Evolutionary conservation across 2,113 vertebrate genomes (phyloP).

Genomic region (Cottus gobio): DNA sequence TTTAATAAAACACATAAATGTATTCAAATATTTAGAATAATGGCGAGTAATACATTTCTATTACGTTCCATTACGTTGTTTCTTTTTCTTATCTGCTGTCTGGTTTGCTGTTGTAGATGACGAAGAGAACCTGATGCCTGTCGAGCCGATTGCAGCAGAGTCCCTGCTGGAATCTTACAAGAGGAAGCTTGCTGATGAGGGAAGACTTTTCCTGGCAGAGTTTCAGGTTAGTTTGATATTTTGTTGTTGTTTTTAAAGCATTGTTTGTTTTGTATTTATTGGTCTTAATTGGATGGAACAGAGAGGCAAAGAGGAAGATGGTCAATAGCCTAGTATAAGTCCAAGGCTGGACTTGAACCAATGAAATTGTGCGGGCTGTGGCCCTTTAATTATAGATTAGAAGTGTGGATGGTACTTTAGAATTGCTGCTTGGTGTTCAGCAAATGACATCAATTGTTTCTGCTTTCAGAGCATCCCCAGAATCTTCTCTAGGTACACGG

Average conservation of each 20-base stretch:
- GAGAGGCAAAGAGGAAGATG: not conserved
- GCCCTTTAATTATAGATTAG: not conserved
- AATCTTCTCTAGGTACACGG: slow-evolving; percentile 88
- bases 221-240: slow-evolving; percentile 88
- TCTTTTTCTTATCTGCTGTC: not conserved
- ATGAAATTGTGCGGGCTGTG: not conserved
- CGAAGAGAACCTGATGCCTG: slow-evolving; percentile 85
- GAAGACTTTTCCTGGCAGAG: slow-evolving; percentile 93
- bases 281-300: not conserved
- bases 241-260: not conserved
- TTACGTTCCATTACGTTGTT: not conserved
- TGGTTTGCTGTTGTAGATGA: slow-evolving; percentile 78
- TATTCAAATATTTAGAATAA: not conserved
- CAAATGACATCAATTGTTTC: not conserved
- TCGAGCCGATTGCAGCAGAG: slow-evolving; percentile 92
- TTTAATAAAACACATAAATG: not conserved
- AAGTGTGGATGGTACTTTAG: not conserved
- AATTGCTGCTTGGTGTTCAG: not conserved
- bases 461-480: slow-evolving; percentile 92
- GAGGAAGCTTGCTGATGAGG: slow-evolving; percentile 94
- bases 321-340: not conserved
- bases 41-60: not conserved
- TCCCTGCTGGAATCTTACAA: slow-evolving; percentile 89
- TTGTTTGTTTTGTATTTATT: not conserved
- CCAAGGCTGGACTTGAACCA: not conserved